These are phyloP conservation scores for Pollenia griseotomentosa DNA, from an alignment of 2,888 invertebrate genomes.

Conservation along the genomic window DNA sequence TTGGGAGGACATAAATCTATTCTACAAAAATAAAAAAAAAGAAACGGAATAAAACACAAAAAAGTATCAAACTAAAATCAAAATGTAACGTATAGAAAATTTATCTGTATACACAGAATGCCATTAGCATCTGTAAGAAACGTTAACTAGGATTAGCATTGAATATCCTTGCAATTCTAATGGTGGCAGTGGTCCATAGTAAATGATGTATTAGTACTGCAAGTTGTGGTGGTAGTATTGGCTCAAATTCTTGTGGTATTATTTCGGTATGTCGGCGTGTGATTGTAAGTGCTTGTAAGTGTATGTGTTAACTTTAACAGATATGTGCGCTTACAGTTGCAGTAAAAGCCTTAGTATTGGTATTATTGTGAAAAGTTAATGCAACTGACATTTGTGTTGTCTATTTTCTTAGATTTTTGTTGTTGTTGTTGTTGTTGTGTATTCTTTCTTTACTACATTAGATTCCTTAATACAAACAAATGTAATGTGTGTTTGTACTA, in stretches of 20 bases:
- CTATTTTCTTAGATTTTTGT: slow-evolving; percentile 23
- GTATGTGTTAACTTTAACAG: slow-evolving; percentile 11
- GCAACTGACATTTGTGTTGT: slow-evolving; percentile 64
- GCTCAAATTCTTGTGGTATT: slow-evolving; percentile 20
- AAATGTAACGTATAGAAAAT: slow-evolving; percentile 45
- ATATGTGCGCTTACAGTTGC: slow-evolving; percentile 29
- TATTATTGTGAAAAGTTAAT: slow-evolving; percentile 68
- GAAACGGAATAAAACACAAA: neutral
- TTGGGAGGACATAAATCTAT: slow-evolving; percentile 31
- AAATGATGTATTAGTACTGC: slow-evolving; percentile 42
- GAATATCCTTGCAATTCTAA: slow-evolving; percentile 28
- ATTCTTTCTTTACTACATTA: slow-evolving; percentile 20
- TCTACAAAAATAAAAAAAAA: neutral
- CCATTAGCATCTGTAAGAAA: slow-evolving; percentile 65
- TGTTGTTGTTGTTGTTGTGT: neutral
- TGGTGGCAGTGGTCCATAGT: neutral
- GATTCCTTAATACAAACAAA: slow-evolving; percentile 1
- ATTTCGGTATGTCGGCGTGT: neutral
- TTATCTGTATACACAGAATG: slow-evolving; percentile 52
- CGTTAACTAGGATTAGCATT: slow-evolving; percentile 59
- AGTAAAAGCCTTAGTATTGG: slow-evolving; percentile 17
- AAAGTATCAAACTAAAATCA: neutral
- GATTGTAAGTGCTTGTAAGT: neutral
- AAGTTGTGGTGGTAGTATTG: slow-evolving; percentile 35
- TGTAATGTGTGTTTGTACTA: neutral